Conservation (phyloP, 2,888 invertebrate genomes). For the Protonemura montana region DNA sequence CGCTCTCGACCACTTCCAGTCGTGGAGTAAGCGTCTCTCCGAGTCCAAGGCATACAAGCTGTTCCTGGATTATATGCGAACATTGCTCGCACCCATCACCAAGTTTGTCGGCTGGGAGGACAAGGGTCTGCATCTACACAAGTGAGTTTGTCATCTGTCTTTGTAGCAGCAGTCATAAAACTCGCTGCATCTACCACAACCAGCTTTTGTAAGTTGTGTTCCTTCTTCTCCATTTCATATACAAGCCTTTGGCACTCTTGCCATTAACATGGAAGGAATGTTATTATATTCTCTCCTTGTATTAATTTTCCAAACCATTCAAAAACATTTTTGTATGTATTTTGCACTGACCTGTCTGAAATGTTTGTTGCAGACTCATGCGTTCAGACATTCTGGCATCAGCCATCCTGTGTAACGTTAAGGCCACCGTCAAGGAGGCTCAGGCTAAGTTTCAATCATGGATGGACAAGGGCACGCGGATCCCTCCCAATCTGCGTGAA, state of each 20-base stretch:
- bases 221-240: no score
- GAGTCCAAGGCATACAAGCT: constrained; percentile 74
- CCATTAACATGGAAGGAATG: no score
- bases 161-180: no score
- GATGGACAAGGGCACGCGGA: constrained; percentile 70
- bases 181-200: no score
- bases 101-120: constrained; percentile 71
- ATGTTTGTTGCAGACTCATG: constrained; percentile 66
- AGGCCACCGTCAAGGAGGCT: constrained; percentile 74
- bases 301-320: no score
- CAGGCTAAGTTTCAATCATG: constrained; percentile 74
- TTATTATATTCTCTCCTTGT: no score
- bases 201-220: no score
- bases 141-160: constrained; percentile 58
- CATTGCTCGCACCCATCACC: constrained; percentile 67
- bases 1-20: constrained; percentile 76
- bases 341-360: no score
- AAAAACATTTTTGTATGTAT: no score
- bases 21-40: constrained; percentile 76
- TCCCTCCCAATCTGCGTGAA: constrained; percentile 78
- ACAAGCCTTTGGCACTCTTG: no score
- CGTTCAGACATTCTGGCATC: constrained; percentile 75
- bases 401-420: constrained; percentile 76
- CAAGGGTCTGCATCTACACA: constrained; percentile 69
- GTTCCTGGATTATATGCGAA: constrained; percentile 68